Evolutionary conservation across 2,113 vertebrate genomes (phyloP).

Genomic region (Spheniscus mendiculus): DNA sequence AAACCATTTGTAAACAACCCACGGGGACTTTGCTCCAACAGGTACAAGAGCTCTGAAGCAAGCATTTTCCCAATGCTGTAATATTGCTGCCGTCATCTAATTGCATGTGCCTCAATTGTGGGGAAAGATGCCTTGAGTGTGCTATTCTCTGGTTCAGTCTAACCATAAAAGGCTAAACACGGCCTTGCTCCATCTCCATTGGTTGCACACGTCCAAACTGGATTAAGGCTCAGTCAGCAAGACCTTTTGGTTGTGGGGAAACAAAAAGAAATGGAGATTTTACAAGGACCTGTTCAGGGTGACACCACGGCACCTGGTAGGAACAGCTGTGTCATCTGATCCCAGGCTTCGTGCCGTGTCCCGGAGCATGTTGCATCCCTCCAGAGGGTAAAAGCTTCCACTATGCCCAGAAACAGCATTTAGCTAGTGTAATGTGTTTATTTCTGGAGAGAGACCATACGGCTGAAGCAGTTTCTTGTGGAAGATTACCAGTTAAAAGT

Average conservation of each 20-base stretch:
- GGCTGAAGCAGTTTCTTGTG: background rate
- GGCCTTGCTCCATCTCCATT: background rate
- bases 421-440: background rate
- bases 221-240: background rate
- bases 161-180: conserved; percentile 11
- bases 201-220: background rate
- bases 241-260: background rate
- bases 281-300: background rate
- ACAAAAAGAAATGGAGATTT: background rate
- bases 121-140: background rate
- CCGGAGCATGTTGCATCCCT: background rate
- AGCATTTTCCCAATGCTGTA: background rate
- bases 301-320: background rate
- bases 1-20: background rate
- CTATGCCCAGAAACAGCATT: background rate
- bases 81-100: conserved; percentile 31
- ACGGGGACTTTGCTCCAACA: background rate
- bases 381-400: background rate
- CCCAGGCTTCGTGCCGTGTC: background rate
- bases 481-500: background rate
- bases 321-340: background rate
- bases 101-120: background rate
- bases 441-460: background rate
- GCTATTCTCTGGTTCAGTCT: background rate
- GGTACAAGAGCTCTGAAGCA: background rate